Conservation (phyloP, 2,797 vertebrate species). For the Geotrypetes seraphini region DNA sequence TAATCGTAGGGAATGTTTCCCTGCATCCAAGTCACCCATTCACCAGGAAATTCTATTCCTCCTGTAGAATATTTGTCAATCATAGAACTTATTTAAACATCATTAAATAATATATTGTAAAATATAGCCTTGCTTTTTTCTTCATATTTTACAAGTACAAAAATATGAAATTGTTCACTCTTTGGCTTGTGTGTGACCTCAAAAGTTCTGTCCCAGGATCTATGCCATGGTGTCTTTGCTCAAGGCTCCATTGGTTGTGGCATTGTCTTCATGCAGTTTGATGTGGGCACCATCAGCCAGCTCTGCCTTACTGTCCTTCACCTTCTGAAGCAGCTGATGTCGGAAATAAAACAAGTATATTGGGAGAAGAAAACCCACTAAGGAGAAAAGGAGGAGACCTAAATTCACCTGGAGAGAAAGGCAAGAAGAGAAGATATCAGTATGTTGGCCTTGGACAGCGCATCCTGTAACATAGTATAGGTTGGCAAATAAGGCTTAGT, state of each 20-base stretch:
- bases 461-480: too few relatives aligned
- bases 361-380: conserved; percentile 74
- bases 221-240: neutral
- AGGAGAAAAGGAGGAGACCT: conserved; percentile 63
- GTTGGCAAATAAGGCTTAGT: too few relatives aligned
- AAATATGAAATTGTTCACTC: conserved; percentile 5
- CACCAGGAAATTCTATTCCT: too few relatives aligned
- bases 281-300: conserved; percentile 24
- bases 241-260: conserved; percentile 6
- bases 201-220: neutral
- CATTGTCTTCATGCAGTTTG: conserved; percentile 37
- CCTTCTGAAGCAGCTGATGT: conserved; percentile 38
- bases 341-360: conserved; percentile 71
- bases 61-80: too few relatives aligned
- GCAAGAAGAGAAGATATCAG: conserved; percentile 2
- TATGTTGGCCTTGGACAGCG: too few relatives aligned
- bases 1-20: too few relatives aligned
- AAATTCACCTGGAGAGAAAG: conserved; percentile 65
- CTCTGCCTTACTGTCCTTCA: conserved; percentile 24
- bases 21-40: too few relatives aligned
- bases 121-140: too few relatives aligned
- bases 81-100: too few relatives aligned
- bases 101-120: too few relatives aligned
- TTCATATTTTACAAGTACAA: conserved; percentile 8
- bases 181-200: neutral